Conservation (phyloP, 2,113 vertebrate genomes). For the Colistium nudipinnis region DNA sequence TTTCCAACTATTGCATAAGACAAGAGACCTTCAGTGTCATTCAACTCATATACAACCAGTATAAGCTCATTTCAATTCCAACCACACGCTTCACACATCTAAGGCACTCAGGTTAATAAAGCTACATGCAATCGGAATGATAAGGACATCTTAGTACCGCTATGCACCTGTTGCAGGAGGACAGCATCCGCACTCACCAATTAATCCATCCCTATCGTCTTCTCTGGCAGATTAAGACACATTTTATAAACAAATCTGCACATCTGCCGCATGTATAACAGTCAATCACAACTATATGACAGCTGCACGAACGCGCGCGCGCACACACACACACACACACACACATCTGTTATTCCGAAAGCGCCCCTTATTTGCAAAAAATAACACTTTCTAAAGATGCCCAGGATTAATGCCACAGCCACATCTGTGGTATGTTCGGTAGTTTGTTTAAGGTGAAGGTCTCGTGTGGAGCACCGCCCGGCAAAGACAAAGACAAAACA, state of each 20-base stretch:
- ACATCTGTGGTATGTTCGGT: no score
- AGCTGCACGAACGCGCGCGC: background rate
- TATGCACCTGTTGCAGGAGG: background rate
- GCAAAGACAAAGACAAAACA: conserved; percentile 5
- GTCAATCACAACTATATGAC: conserved; percentile 2
- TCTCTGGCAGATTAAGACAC: background rate
- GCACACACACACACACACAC: no score
- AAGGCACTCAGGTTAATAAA: no score
- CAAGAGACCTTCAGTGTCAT: background rate
- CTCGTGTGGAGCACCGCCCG: background rate
- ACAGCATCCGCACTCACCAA: background rate
- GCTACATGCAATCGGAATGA: background rate
- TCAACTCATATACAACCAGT: background rate
- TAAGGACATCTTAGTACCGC: background rate
- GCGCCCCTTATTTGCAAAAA: no score
- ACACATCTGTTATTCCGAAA: no score
- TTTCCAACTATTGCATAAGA: conserved; percentile 65
- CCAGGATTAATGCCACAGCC: no score
- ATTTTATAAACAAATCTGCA: background rate
- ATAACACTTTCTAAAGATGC: no score
- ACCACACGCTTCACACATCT: background rate
- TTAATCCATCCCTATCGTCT: background rate
- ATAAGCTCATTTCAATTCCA: background rate
- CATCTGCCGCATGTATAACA: background rate
- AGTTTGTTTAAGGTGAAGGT: conserved; percentile 1